phyloP scores from a whole-genome alignment of 2,113 vertebrate species.

The Poeciliopsis turrubarensis region DNA sequence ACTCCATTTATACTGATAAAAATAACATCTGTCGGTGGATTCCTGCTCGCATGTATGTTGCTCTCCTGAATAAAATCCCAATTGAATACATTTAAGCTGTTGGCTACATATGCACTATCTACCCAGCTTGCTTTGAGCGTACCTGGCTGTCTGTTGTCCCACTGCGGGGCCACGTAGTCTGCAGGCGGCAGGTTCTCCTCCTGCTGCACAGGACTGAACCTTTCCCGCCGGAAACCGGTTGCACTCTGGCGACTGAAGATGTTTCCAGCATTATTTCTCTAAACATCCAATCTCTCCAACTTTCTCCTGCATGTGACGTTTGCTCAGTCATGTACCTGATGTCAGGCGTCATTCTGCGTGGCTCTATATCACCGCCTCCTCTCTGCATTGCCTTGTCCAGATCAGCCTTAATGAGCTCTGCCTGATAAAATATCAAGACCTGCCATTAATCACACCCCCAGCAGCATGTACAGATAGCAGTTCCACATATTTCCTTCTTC shows the following conservation, averaged over 20 bases:
- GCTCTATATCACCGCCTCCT: slow-evolving; percentile 53
- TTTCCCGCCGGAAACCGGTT: slow-evolving; percentile 36
- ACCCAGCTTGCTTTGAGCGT: not conserved
- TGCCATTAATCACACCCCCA: not conserved
- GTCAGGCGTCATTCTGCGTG: slow-evolving; percentile 30
- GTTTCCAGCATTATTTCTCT: slow-evolving; percentile 66
- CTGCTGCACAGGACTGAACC: slow-evolving; percentile 11
- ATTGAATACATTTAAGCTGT: too few relatives aligned
- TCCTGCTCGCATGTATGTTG: too few relatives aligned
- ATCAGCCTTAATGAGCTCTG: slow-evolving; percentile 77
- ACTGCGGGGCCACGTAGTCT: slow-evolving; percentile 38
- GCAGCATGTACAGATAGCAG: not conserved
- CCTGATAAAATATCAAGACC: slow-evolving; percentile 73
- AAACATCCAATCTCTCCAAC: not conserved
- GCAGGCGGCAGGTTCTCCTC: slow-evolving; percentile 38
- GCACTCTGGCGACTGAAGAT: slow-evolving; percentile 37
- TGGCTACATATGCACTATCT: not conserved
- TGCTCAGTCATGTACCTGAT: slow-evolving; percentile 61
- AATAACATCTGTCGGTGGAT: too few relatives aligned
- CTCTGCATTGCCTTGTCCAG: slow-evolving; percentile 77
- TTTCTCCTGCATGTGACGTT: too few relatives aligned
- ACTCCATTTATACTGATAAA: too few relatives aligned
- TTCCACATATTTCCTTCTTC: not conserved
- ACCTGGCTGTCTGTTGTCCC: slow-evolving; percentile 59
- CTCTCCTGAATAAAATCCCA: too few relatives aligned